Percentiles rank a stretch among this genome's conserved stretches.
Conservation (phyloP, 2,888 invertebrate genomes). For the Lacanobia wlatinum region DNA sequence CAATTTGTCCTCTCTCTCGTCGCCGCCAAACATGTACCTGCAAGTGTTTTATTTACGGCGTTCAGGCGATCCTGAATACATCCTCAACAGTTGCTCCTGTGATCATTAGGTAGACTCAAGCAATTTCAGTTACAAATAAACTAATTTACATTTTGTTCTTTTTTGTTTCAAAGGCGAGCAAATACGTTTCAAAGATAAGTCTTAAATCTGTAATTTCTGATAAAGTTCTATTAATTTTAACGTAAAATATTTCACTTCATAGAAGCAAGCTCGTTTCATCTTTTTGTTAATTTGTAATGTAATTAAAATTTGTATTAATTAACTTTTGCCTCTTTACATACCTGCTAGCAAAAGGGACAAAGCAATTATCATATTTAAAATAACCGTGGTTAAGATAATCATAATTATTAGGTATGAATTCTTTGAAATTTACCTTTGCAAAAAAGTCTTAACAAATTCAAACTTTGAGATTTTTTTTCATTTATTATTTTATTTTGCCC, state of each 20-base stretch:
- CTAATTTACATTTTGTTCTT: no score
- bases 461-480: not conserved
- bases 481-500: not conserved
- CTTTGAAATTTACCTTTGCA: not conserved
- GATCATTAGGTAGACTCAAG: no score
- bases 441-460: not conserved
- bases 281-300: slow-evolving; percentile 11
- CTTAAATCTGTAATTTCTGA: not conserved
- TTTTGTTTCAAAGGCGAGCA: not conserved
- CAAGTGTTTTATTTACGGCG: no score
- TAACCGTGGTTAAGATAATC: not conserved
- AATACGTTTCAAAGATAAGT: slow-evolving; percentile 2
- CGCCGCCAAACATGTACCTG: no score
- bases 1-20: no score
- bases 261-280: slow-evolving; percentile 19
- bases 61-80: no score
- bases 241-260: not conserved
- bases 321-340: slow-evolving; percentile 2
- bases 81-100: no score
- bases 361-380: slow-evolving; percentile 5
- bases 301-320: slow-evolving; percentile 32
- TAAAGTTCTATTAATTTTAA: slow-evolving; percentile 8
- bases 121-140: no score
- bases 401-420: slow-evolving; percentile 5
- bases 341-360: slow-evolving; percentile 1